Evolutionary conservation across 1,140 invertebrate genomes (phyloP).

Genomic region (Sinella curviseta): DNA sequence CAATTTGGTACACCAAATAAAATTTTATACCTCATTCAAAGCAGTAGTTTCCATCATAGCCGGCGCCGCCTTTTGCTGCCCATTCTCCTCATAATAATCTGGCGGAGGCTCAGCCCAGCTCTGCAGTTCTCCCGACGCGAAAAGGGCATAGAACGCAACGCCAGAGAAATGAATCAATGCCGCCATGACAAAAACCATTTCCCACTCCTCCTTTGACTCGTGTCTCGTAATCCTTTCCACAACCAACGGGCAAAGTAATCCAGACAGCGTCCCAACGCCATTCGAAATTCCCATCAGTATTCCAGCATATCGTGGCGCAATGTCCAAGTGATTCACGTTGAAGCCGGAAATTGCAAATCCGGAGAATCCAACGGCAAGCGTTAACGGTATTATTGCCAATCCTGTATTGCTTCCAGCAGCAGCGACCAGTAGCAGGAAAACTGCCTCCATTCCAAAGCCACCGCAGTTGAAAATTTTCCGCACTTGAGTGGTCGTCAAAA

Average conservation of each 20-base stretch:
- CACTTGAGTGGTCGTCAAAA: conserved; percentile 92
- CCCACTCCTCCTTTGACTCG: conserved; percentile 81
- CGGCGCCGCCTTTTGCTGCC: conserved; percentile 6
- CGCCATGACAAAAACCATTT: conserved; percentile 91
- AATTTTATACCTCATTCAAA: conserved; percentile 41
- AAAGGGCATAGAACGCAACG: conserved; percentile 94
- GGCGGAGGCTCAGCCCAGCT: conserved; percentile 82
- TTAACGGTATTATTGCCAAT: conserved; percentile 83
- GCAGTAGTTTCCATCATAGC: conserved; percentile 42
- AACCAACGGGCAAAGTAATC: conserved; percentile 90
- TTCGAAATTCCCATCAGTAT: conserved; percentile 99
- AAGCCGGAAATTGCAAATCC: conserved; percentile 99
- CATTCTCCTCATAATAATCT: conserved; percentile 60
- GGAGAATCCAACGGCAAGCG: conserved; percentile 94
- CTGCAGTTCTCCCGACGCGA: conserved; percentile 95
- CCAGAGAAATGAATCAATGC: conserved; percentile 92
- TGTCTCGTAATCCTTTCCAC: conserved; percentile 83
- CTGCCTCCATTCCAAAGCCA: conserved; percentile 96
- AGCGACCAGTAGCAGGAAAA: conserved; percentile 94
- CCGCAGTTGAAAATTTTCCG: conserved; percentile 94
- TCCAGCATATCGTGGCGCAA: conserved; percentile 96
- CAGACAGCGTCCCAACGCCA: conserved; percentile 95
- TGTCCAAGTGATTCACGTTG: conserved; percentile 99
- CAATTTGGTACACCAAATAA: too few relatives aligned
- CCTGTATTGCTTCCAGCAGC: conserved; percentile 73